phyloP scores from a whole-genome alignment of 2,113 vertebrate species.

The Heterocephalus glaber region DNA sequence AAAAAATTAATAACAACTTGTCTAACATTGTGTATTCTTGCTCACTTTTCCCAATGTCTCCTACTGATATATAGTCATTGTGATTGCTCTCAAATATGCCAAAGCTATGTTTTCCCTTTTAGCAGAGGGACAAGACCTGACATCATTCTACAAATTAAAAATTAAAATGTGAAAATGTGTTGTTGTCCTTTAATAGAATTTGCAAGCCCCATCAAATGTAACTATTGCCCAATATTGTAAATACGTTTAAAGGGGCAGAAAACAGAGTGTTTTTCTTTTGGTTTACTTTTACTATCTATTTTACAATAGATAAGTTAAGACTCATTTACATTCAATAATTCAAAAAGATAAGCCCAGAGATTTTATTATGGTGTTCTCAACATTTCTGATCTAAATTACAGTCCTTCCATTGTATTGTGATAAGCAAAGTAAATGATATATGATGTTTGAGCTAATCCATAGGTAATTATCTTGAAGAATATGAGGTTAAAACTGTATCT shows the following conservation, averaged over 20 bases:
- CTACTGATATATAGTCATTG: neutral
- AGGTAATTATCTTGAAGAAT: neutral
- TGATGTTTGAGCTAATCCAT: neutral
- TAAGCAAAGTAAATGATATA: neutral
- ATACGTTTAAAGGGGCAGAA: neutral
- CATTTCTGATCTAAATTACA: conserved; percentile 43
- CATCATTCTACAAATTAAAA: conserved; percentile 1
- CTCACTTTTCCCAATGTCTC: neutral
- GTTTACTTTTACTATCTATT: conserved; percentile 24
- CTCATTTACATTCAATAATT: conserved; percentile 41
- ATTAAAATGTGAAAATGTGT: conserved; percentile 30
- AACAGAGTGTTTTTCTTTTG: neutral
- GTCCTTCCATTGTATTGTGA: neutral
- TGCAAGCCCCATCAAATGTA: neutral
- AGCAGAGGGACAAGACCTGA: conserved; percentile 24
- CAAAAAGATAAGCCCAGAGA: neutral
- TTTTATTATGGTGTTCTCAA: neutral
- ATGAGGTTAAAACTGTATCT: neutral
- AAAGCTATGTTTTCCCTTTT: conserved; percentile 7
- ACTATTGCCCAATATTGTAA: neutral
- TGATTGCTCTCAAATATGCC: neutral
- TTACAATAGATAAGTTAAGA: conserved; percentile 28
- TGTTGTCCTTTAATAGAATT: conserved; percentile 4
- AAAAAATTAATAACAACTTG: neutral
- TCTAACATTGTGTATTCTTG: neutral